Evolutionary conservation across 35 echinoderm and acorn worm species (phyloP).

Genomic region (Strongylocentrotus purpuratus): DNA sequence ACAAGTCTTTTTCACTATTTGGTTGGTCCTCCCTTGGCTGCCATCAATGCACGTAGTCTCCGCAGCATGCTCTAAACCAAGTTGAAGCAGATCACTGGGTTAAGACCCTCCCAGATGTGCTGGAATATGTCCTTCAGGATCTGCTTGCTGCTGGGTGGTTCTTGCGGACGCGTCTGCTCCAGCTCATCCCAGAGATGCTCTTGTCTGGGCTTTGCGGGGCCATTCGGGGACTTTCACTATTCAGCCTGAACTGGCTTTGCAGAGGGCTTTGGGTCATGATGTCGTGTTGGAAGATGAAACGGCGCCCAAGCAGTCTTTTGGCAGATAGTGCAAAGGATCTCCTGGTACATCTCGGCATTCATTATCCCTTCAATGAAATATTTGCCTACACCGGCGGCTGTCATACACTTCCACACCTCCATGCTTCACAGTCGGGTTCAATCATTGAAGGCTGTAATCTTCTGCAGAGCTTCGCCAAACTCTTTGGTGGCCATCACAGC

Average conservation of each 20-base stretch:
- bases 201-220: too few relatives aligned
- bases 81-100: background rate
- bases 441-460: background rate
- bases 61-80: background rate
- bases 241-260: background rate
- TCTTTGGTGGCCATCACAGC: background rate
- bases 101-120: background rate
- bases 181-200: conserved; percentile 42
- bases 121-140: background rate
- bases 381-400: background rate
- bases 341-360: conserved; percentile 25
- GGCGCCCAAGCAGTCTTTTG: background rate
- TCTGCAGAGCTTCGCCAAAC: background rate
- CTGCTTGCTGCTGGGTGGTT: conserved; percentile 31
- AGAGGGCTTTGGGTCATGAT: conserved; percentile 21
- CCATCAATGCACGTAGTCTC: background rate
- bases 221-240: conserved; percentile 16
- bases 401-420: background rate
- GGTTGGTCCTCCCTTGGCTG: conserved; percentile 7
- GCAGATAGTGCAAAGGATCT: background rate
- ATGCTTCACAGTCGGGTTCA: background rate
- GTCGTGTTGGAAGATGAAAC: conserved; percentile 44
- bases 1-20: background rate
- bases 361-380: background rate
- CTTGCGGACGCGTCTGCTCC: background rate